Evolutionary conservation across 2,888 invertebrate genomes (phyloP).

Genomic region (Macrophya annulata): DNA sequence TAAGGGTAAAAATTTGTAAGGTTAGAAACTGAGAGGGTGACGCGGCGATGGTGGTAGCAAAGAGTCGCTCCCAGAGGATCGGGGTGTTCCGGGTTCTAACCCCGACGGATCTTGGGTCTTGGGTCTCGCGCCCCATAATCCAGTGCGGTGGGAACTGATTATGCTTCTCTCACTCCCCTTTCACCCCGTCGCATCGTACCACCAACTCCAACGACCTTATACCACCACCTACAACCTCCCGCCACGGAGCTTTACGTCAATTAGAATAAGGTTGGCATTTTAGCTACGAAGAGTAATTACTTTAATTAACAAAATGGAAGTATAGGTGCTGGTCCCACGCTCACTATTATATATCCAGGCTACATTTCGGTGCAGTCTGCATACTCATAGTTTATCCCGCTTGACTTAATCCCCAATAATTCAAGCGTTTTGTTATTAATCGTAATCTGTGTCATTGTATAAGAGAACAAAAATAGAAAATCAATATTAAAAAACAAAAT

Average conservation of each 20-base stretch:
- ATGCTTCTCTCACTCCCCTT: constrained; percentile 70
- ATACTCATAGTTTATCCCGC: not conserved
- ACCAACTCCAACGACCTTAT: constrained; percentile 60
- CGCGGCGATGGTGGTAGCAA: not conserved
- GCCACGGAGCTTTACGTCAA: constrained; percentile 79
- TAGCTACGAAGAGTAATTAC: constrained; percentile 81
- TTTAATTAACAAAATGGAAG: constrained; percentile 81
- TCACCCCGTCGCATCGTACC: constrained; percentile 66
- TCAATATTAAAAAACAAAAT: constrained; percentile 60
- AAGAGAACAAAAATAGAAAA: constrained; percentile 60
- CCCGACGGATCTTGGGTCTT: constrained; percentile 68
- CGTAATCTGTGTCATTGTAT: not conserved
- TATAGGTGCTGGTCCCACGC: constrained; percentile 59
- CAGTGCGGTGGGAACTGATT: constrained; percentile 79
- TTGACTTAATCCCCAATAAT: not conserved
- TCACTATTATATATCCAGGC: not conserved
- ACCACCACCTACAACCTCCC: constrained; percentile 67
- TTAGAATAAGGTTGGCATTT: constrained; percentile 81
- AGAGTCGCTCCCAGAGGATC: constrained; percentile 63
- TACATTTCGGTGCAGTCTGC: constrained; percentile 13
- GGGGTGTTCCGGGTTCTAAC: constrained; percentile 74
- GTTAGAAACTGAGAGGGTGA: constrained; percentile 34
- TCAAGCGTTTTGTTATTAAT: not conserved
- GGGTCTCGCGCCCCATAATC: constrained; percentile 76
- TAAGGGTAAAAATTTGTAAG: constrained; percentile 45